Base-by-base conservation (phyloP, 2,888 invertebrate species). In the Thecophora atra region DNA sequence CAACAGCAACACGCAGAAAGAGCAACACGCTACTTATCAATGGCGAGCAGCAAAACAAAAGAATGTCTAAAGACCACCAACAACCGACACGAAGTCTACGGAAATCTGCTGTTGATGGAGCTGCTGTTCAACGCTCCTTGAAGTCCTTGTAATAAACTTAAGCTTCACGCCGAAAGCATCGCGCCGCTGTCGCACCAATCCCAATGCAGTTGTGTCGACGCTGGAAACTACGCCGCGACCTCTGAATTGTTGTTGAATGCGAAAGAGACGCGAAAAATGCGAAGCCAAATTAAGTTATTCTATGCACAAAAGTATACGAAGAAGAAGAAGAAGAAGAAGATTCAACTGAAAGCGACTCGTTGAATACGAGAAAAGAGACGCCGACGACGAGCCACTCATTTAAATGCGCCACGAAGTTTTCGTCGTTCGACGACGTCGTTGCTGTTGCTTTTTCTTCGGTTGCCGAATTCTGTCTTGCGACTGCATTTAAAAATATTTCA, bases 111-210 rank as follows among this genome's bases (percentile, higher is more conserved):
- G 47, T 2, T 47, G 30, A 6, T 30, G 30, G 5, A 6, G 30
- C 30, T 30, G 37, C 7, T 2, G 37, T n/a, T 47, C 30, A 26
- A 60, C n/a, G 37, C 42, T 63, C 8, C 42, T 19, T 19, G 42
- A 37, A 63, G 19, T 42, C 11, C 24, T 17, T 62, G 19, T 62
- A 42, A 42, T 42, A 62, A 62, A 63, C 19, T 63, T 21, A 24
- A n/a, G 19, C 63, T 63, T 21, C 15, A 28, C 63, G 21, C 19
- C 19, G 21, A 8, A 21, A 42, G 13, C 37, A 19, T 17, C 7
- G 42, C 11, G 42, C 21, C 21, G 11, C n/a, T 63, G 19, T 63
- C 42, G 42, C 42, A 21, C 24, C 21, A 21, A 5, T 24, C 1
- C 13, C 54, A 54, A 17, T n/a, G 6, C 37, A 37, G 37, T 37